Base-by-base conservation (phyloP, 2,113 vertebrate genomes). In the Oreochromis tanganicae region DNA sequence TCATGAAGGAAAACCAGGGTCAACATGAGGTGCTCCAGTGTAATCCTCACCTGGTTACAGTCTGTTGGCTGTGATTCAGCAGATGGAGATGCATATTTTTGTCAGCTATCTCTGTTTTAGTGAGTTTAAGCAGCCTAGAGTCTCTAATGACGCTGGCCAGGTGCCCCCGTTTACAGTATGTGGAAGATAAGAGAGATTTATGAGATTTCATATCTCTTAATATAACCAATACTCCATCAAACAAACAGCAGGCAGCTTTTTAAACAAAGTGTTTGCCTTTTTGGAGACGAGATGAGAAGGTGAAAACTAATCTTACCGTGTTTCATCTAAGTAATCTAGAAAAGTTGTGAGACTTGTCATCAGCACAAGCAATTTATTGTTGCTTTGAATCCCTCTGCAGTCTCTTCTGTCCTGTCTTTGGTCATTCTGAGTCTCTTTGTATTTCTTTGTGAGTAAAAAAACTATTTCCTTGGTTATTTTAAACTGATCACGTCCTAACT, bases 371-470 rank as follows among this genome's bases (percentile, higher is more conserved):
- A 27, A 9, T 17, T 41, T 59, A 12, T 81, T 43, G 19, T 46
- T 43, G n/a, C 55, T 0, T 46, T 61, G 24, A 46, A 4, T 59
- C 0, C 10, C 80, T 81, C 0, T 41, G 63, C 0, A 68, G 63
- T 68, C 34, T 57, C 55, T 12, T 57, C 57, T 41, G 32, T 0
- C 36, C 36, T 14, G 63, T 43, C 5, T 43, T 59, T 5, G 54
- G 54, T 16, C 50, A 36, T 55, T 80, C 32, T 32, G 46, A 54
- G 4, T n/a, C 19, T 21, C 32, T 55, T 50, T 27, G 7, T 56
- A 24, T 21, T 4, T 27, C 32, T 56, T 66, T 38, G 17, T 63
- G n/a, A 38, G 34, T 5, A 41, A 41, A 41, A 43, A 24, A 3
- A 2, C 9, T 1, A 29, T 17, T 27, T 21, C 38, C 79, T 41